Evolutionary conservation across 2,888 invertebrate species (phyloP).

Genomic region (Cerastoderma edule): DNA sequence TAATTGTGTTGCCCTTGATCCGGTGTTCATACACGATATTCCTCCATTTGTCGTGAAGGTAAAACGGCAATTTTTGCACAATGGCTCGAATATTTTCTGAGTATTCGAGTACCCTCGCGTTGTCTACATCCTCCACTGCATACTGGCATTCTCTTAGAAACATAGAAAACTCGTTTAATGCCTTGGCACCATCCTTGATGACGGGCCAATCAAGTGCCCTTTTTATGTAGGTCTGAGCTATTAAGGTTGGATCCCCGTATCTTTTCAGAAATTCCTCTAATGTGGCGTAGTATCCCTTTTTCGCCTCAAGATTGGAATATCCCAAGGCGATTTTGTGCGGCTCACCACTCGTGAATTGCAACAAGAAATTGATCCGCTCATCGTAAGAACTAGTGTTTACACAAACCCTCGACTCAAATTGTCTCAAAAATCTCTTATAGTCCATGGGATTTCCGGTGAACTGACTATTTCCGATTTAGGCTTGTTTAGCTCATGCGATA

Average conservation of each 20-base stretch:
- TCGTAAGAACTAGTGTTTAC: slow-evolving; percentile 36
- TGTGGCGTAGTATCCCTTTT: slow-evolving; percentile 7
- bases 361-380: slow-evolving; percentile 33
- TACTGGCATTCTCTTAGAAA: slow-evolving; percentile 39
- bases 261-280: slow-evolving; percentile 23
- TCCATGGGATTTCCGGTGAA: slow-evolving; percentile 43
- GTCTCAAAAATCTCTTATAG: slow-evolving; percentile 35
- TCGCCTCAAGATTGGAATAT: slow-evolving; percentile 30
- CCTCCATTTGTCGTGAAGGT: slow-evolving; percentile 44
- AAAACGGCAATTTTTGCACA: slow-evolving; percentile 39
- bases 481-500: slow-evolving; percentile 26
- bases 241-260: slow-evolving; percentile 37
- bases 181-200: slow-evolving; percentile 27
- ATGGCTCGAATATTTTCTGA: slow-evolving; percentile 47
- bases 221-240: slow-evolving; percentile 32
- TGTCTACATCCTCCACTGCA: slow-evolving; percentile 33
- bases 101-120: slow-evolving; percentile 36
- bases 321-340: slow-evolving; percentile 34
- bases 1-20: slow-evolving; percentile 2
- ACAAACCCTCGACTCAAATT: slow-evolving; percentile 34
- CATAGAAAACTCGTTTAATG: slow-evolving; percentile 33
- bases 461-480: slow-evolving; percentile 39
- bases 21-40: slow-evolving; percentile 34
- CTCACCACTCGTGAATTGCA: slow-evolving; percentile 40
- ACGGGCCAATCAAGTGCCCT: slow-evolving; percentile 31